Percentiles rank a stretch among this genome's conserved stretches.
These are phyloP conservation scores for Lipophrys pholis DNA, from an alignment of 2,113 vertebrate genomes.

Conservation along the genomic window DNA sequence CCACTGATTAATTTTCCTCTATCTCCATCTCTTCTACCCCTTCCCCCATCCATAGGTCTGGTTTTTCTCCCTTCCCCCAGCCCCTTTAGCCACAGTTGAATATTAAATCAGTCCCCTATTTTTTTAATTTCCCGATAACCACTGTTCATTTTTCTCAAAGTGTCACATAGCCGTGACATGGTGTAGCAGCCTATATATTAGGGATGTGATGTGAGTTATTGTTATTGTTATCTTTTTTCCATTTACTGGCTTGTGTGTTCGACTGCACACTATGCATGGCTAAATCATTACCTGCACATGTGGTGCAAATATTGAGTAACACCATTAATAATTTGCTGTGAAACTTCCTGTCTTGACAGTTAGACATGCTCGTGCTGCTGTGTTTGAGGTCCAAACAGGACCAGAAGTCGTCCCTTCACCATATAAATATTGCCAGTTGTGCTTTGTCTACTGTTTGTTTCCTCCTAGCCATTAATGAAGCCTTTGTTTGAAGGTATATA, in stretches of 20 bases:
- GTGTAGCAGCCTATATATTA: slow-evolving; percentile 61
- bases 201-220: slow-evolving; percentile 66
- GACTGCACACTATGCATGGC: slow-evolving; percentile 51
- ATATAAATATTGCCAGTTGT: slow-evolving; percentile 29
- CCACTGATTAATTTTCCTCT: slow-evolving; percentile 83
- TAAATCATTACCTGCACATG: slow-evolving; percentile 64
- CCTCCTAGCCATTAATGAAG: slow-evolving; percentile 35
- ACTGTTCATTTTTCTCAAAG: slow-evolving; percentile 72
- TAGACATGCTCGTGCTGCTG: slow-evolving; percentile 22
- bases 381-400: slow-evolving; percentile 17
- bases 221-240: slow-evolving; percentile 64
- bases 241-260: slow-evolving; percentile 67
- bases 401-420: slow-evolving; percentile 19
- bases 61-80: slow-evolving; percentile 56
- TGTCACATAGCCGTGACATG: slow-evolving; percentile 60
- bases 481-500: slow-evolving; percentile 16
- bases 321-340: slow-evolving; percentile 70
- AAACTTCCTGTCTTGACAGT: slow-evolving; percentile 43
- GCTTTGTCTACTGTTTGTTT: slow-evolving; percentile 38
- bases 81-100: slow-evolving; percentile 70
- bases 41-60: slow-evolving; percentile 43
- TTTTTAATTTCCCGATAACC: slow-evolving; percentile 81
- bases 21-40: slow-evolving; percentile 62
- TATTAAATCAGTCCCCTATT: slow-evolving; percentile 77
- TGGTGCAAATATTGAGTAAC: slow-evolving; percentile 57